Evolutionary conservation across 2,797 vertebrate species (phyloP), one percentile per base, ranked within the genome.

Genomic region (Leptatherina wallacei): DNA sequence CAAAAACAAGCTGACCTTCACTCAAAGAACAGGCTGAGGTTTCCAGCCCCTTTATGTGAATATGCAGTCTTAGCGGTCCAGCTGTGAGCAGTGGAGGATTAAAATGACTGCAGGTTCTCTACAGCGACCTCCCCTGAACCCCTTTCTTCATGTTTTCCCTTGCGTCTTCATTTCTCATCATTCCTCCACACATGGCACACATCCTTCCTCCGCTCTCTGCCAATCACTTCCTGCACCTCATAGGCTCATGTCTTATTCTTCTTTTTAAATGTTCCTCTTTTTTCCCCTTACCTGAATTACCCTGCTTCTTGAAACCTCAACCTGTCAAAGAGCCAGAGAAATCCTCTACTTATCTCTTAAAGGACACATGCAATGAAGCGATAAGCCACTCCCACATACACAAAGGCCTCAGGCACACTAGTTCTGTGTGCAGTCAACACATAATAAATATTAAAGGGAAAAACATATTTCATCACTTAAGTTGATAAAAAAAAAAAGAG

Each of bases 161-260:
- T 4, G 0, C 24, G 73, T 57, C 29, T 51, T 33, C 60, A 75
- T 65, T 68, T 47, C 22, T 35, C 65, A 14, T 64, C 44, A 54
- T 58, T 55, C 29, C 61, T 40, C 49, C 40, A 27, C 47, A 71
- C 40, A 42, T 58, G 3, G 9, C n/a, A 18, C 14, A 24, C 61
- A 57, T 22, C 66, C 36, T 27, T 29, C 49, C 51, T 51, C 61
- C 58, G 47, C 32, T 49, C 36, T 60, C 70, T 64, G 57, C 66
- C 71, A 54, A 4, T 75, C 72, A 62, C 47, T 65, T 64, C 58
- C 40, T 35, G 54, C 66, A 69, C 54, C 51, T 66, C 33, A 61
- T 56, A 68, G 36, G 36, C 16, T 60, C 49, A 42, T 70, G 60
- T 57, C 40, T 72, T 73, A 12, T 33, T 32, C 27, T 30, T 52